Evolutionary conservation across 1,140 invertebrate genomes (phyloP), one percentile per base, ranked within the genome.

Genomic region (Drosophila sechellia): DNA sequence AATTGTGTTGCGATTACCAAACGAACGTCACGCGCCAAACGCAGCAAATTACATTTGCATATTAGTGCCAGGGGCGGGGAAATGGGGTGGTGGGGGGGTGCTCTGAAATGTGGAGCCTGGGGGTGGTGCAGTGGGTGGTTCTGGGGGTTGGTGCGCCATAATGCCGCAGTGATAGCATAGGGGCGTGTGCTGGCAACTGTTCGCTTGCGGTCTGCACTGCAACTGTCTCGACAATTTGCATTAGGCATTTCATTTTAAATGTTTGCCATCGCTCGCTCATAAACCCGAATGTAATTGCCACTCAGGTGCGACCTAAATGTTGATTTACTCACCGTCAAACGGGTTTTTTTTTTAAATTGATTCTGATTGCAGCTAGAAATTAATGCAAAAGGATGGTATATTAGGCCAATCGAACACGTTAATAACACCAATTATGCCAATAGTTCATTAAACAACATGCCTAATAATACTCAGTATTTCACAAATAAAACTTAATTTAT

Each of bases 21-120:
- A 83, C 77, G 79, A 80, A 84, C 84, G 85, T 89, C 84, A 89
- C 84, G 84, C 84, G 84, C 84, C 80, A 80, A 89, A 84, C 79
- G 84, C 84, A 76, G 85, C 84, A 89, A 89, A 89, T 89, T 89
- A 87, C 84, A 89, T 89, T 89, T 89, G 84, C 84, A 89, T 89
- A 84, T 89, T 89, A 89, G 76, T 77, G 77, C 79, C 71, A 53
- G 46, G 37, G 84, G 61, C 64, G 15, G 49, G 34, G 4, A 10
- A n/a, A 11, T 22, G 37, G 34, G 8, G 20, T 2, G 35, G 27
- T 45, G 20, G 49, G 34, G 25, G 20, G 20, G 20, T 22, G 20
- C 20, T 22, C 20, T 17, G 40, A 27, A 56, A 55, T 68, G 73
- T 5, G 20, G 25, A 31, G 15, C 13, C 11, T 20, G n/a, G 70